Evolutionary conservation across 2,797 vertebrate genomes (phyloP).

Genomic region (Acrossocheilus wenchowensis): DNA sequence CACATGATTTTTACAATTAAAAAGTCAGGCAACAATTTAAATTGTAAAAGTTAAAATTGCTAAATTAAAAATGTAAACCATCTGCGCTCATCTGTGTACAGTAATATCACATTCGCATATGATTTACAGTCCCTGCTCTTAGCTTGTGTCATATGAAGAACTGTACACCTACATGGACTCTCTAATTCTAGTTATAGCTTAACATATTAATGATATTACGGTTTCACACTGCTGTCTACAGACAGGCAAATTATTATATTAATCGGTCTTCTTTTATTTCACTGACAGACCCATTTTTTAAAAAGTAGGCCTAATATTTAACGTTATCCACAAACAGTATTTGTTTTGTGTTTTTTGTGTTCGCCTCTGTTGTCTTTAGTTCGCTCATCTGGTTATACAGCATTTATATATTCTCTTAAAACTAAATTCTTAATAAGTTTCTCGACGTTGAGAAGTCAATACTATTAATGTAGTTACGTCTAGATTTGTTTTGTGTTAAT

Average conservation of each 20-base stretch:
- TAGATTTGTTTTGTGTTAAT: neutral
- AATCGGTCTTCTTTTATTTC: neutral
- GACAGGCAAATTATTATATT: too few relatives aligned
- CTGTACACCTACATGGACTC: rapidly evolving
- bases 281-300: neutral
- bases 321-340: neutral
- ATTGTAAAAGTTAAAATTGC: too few relatives aligned
- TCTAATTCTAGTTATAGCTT: too few relatives aligned
- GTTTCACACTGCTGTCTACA: too few relatives aligned
- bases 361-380: too few relatives aligned
- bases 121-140: neutral
- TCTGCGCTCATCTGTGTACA: too few relatives aligned
- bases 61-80: too few relatives aligned
- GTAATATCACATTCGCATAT: too few relatives aligned
- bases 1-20: neutral
- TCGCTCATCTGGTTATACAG: neutral
- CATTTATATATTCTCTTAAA: neutral
- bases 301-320: neutral
- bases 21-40: neutral
- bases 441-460: too few relatives aligned
- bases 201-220: too few relatives aligned
- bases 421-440: neutral
- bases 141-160: neutral
- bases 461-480: neutral
- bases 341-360: neutral